A percentile compares a stretch with the other conserved stretches of the same genome.
These are phyloP conservation scores for Herpetotheres cachinnans DNA, from an alignment of 2,113 vertebrate species.

Conservation along the genomic window DNA sequence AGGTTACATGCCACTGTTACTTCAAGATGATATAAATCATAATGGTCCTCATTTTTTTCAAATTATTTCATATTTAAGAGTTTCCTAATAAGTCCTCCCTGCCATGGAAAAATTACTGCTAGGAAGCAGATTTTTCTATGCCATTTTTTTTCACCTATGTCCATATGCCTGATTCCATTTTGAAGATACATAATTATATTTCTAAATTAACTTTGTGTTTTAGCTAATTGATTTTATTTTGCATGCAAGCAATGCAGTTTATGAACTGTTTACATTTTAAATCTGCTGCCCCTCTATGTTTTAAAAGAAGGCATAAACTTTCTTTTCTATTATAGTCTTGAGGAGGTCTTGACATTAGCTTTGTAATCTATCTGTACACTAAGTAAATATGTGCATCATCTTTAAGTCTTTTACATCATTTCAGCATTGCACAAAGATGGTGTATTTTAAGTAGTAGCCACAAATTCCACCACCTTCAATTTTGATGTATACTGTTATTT, in stretches of 20 bases:
- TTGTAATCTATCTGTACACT: background rate
- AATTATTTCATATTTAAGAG: background rate
- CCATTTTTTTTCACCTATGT: background rate
- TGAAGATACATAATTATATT: background rate
- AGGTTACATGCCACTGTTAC: background rate
- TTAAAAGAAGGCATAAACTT: background rate
- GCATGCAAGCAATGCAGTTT: background rate
- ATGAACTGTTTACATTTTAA: background rate
- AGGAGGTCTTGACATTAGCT: background rate
- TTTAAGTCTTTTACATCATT: background rate
- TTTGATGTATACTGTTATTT: background rate
- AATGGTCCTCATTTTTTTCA: background rate
- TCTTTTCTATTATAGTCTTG: background rate
- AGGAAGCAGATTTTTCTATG: background rate
- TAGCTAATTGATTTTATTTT: slow-evolving; percentile 10
- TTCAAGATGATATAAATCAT: background rate
- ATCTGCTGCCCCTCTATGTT: background rate
- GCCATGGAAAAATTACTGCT: background rate
- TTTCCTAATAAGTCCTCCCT: background rate
- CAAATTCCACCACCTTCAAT: background rate
- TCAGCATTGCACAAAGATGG: background rate
- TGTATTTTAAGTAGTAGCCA: background rate
- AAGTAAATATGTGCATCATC: background rate
- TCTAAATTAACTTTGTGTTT: slow-evolving; percentile 26
- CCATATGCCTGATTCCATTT: background rate